Evolutionary conservation across 1,140 invertebrate genomes (phyloP), one percentile per base, ranked within the genome.

Genomic region (Luehdorfia chinensis): DNA sequence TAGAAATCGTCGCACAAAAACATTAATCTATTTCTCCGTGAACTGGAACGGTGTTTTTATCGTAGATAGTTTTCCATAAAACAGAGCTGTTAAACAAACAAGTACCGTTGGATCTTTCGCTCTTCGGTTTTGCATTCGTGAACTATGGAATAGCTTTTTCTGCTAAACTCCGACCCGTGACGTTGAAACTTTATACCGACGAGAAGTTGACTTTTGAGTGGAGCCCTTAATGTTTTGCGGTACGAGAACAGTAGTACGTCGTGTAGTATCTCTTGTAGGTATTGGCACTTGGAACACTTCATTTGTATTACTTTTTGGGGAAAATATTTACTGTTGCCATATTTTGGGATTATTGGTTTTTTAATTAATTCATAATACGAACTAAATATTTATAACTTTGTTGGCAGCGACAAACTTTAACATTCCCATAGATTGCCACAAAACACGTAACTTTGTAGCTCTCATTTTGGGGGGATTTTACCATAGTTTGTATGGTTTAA

Each of bases 41-140:
- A 36, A 21, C 15, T 21, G 33, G 33, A 36, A 36, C 16, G 16
- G 9, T 8, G 14, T 36, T 36, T 34, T 36, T 36, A 36, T 36
- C 12, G 18, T 16, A 30, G 9, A 11, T 9, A 9, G n/a, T 36
- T 36, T 36, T 16, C 33, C 33, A 11, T 21, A 12, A 9, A 19
- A n/a, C n/a, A n/a, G n/a, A n/a, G n/a, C n/a, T n/a, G n/a, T n/a
- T 9, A 3, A 36, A 9, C 8, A 19, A 19, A 36, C 2, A 21
- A 21, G 19, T 61, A 63, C 64, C 55, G 64, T 64, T 67, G 28
- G 50, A 51, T 58, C 46, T 47, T 55, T 49, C 47, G 37, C 52
- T 52, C 58, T 46, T 50, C 58, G 57, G 56, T 63, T 58, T 65
- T 60, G 39, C 54, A 60, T 55, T 60, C 55, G 56, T 63, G 59